Percentiles rank a stretch among this genome's conserved stretches.
These are phyloP conservation scores for Mimumesa dahlbomi DNA, from an alignment of 2,888 invertebrate genomes.

Conservation along the genomic window DNA sequence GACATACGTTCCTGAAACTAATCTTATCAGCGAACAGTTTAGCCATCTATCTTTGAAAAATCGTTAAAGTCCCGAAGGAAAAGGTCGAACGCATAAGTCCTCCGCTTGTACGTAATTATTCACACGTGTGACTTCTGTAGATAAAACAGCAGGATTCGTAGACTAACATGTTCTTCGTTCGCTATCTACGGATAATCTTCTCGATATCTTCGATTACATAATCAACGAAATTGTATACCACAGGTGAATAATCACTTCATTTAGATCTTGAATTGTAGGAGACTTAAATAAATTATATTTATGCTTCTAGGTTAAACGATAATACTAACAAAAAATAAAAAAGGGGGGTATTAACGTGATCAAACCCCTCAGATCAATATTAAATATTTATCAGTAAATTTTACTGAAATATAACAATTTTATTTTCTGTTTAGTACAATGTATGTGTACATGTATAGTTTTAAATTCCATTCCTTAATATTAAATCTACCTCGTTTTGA, in stretches of 20 bases:
- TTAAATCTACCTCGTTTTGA: no score
- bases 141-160: conserved; percentile 31
- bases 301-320: no score
- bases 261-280: no score
- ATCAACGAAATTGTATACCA: conserved; percentile 4
- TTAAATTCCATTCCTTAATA: no score
- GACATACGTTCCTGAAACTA: neutral
- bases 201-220: conserved; percentile 25
- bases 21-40: conserved; percentile 35
- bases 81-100: conserved; percentile 11
- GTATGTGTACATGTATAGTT: no score
- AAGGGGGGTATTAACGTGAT: no score
- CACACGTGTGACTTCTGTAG: conserved; percentile 20
- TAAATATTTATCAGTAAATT: no score
- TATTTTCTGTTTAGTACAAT: no score
- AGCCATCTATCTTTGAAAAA: conserved; percentile 22
- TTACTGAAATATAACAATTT: no score
- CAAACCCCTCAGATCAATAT: no score
- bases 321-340: no score
- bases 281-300: no score
- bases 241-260: neutral
- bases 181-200: conserved; percentile 44
- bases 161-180: conserved; percentile 30
- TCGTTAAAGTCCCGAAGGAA: conserved; percentile 19
- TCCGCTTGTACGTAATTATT: conserved; percentile 36